A percentile compares a stretch with the other conserved stretches of the same genome.
These are phyloP conservation scores for Felis catus DNA, from an alignment of 2,113 vertebrate genomes.

Conservation along the genomic window F.catus_Fca126_mat1.0 CM031419.1:117517501-117518000, in stretches of 20 bases:
- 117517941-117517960: background rate
- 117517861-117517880: too few species aligned
- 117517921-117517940: background rate
- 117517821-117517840: too few species aligned
- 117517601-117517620: background rate
- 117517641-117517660: background rate
- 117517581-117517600: background rate
- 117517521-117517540: background rate
- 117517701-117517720: background rate
- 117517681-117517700: background rate
- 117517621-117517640: background rate
- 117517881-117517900: too few species aligned
- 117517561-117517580: background rate
- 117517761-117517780: too few species aligned
- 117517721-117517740: background rate
- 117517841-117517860: too few species aligned
- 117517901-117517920: too few species aligned
- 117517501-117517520: background rate
- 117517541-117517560: background rate
- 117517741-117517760: background rate
- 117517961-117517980: background rate
- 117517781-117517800: too few species aligned
- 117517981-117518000: background rate
- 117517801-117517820: too few species aligned
- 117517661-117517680: background rate